Evolutionary conservation across 1,140 invertebrate genomes (phyloP), one percentile per base, ranked within the genome.

Genomic region (Trichonephila inaurata): DNA sequence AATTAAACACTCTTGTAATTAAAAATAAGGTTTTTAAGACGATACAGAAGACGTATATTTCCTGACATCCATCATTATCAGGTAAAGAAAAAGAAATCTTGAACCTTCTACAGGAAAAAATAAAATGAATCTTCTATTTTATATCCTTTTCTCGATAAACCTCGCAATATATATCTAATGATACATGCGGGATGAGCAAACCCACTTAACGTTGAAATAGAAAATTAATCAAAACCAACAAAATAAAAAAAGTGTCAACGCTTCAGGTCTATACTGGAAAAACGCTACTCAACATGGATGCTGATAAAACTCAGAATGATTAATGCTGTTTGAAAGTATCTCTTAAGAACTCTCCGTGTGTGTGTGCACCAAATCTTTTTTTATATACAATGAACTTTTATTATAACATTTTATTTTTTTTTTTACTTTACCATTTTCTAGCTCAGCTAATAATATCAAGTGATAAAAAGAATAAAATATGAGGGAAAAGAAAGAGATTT

Each of bases 271-370:
- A 19, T 77, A 85, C 18, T 8, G n/a, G 44, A 60, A 85, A 85
- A 85, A 85, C 58, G 24, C 51, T 60, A 85, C 83, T 28, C 83
- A 28, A 60, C 33, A 16, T 85, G 21, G 51, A 6, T 18, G 51
- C 51, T 60, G 51, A 85, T 85, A 85, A 85, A 85, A 14, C 58
- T 58, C 83, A 5, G 51, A 60, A 85, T 85, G 83, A 85, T 85
- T 60, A 60, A 85, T 85, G 83, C 51, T 24, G 51, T 24, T n/a
- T 16, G 16, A 33, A 77, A 77, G 7, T 77, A 40, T 77, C 28
- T 77, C 72, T 14, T 77, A 33, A 77, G 18, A 77, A 33, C 72
- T 77, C 14, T 16, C 14, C 51, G 33, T 40, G 33, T 77, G 33
- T 8, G 33, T 40, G 33, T 77, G 33, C 5, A 7, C 2, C 18